phyloP scores from a whole-genome alignment of 2,113 vertebrate species.

The Rhegmatorhina hoffmannsi region DNA sequence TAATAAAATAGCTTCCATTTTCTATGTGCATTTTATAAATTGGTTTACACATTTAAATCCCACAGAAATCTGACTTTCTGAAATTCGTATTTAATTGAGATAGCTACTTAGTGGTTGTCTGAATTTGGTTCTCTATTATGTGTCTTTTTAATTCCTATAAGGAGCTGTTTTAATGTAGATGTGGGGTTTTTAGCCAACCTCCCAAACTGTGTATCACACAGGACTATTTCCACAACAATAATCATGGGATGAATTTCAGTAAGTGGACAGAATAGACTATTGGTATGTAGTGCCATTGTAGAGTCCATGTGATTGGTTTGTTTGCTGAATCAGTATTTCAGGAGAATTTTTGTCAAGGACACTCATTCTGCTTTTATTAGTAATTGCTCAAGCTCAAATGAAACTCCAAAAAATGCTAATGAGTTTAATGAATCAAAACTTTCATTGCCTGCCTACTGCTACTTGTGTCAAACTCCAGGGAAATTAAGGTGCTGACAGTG shows the following conservation, averaged over 20 bases:
- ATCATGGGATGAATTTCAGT: neutral
- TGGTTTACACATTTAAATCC: neutral
- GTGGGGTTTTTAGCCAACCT: neutral
- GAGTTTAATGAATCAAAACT: conserved; percentile 63
- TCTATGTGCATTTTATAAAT: neutral
- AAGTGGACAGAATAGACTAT: neutral
- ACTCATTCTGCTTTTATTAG: conserved; percentile 30
- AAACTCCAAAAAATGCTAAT: conserved; percentile 50
- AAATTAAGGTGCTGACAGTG: conserved; percentile 53
- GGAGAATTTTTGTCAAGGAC: conserved; percentile 32
- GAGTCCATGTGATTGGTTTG: neutral
- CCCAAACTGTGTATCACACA: neutral
- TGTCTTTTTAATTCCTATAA: neutral
- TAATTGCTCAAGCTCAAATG: conserved; percentile 29
- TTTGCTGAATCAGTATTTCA: neutral
- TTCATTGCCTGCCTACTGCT: conserved; percentile 13
- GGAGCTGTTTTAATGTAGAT: neutral
- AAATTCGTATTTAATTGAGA: neutral
- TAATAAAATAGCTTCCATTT: neutral
- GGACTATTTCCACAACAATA: neutral
- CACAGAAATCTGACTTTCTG: neutral
- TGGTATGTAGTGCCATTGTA: neutral
- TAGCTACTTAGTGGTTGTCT: neutral
- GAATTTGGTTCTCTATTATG: neutral
- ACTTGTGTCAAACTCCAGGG: conserved; percentile 38